Evolutionary conservation across 2,113 vertebrate species (phyloP).

Genomic region (Xyliphius kryptos): DNA sequence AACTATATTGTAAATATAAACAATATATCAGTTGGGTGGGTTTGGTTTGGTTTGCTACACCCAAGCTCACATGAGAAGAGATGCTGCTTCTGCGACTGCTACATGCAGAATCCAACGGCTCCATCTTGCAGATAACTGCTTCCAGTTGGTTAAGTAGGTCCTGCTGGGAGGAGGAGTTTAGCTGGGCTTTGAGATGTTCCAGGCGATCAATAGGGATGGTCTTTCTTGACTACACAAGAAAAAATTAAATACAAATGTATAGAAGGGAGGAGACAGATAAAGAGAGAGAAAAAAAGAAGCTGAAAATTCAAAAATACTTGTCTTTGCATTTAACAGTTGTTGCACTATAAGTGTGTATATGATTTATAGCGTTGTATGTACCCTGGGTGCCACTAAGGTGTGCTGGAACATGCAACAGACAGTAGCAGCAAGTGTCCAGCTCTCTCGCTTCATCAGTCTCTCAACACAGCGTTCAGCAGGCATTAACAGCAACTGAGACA

Average conservation of each 20-base stretch:
- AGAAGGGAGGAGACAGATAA: too few species aligned
- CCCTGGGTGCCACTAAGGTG: slow-evolving; percentile 70
- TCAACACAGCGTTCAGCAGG: slow-evolving; percentile 81
- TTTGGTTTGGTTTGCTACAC: too few species aligned
- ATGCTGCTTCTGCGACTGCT: slow-evolving; percentile 96
- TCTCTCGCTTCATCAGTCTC: slow-evolving; percentile 78
- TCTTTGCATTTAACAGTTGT: too few species aligned
- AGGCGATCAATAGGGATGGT: slow-evolving; percentile 79
- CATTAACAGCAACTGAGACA: slow-evolving; percentile 88
- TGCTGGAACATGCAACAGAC: slow-evolving; percentile 87
- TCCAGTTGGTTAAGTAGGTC: slow-evolving; percentile 77
- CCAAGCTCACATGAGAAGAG: slow-evolving; percentile 92
- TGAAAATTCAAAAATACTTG: too few species aligned
- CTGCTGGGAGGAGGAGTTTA: slow-evolving; percentile 65
- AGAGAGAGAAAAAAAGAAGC: too few species aligned
- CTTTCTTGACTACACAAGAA: too few species aligned
- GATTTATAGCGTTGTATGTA: too few species aligned
- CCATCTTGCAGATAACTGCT: slow-evolving; percentile 78
- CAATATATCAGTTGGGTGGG: too few species aligned
- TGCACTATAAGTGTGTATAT: too few species aligned
- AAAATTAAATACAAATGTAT: too few species aligned
- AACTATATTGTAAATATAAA: too few species aligned
- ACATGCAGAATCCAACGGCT: slow-evolving; percentile 86
- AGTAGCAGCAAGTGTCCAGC: slow-evolving; percentile 75
- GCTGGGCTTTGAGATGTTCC: slow-evolving; percentile 81